Base-by-base conservation (phyloP, 1,140 invertebrate genomes). In the Penaeus indicus region DNA sequence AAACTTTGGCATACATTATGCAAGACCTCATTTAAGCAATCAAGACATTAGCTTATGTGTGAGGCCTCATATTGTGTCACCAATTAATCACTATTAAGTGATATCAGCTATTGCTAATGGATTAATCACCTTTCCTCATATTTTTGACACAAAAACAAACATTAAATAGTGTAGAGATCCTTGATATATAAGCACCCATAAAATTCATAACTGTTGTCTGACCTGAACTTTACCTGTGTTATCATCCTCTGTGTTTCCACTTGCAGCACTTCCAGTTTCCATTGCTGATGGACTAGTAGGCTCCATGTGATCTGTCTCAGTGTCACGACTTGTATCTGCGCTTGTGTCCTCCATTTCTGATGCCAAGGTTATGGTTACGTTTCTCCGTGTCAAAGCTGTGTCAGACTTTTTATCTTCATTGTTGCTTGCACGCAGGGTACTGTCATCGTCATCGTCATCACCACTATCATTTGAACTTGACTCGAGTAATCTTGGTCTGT, bases 221-320 rank as follows among this genome's bases (percentile, higher is more conserved):
- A 16, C 21, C 21, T 72, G 22, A n/a, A 72, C 67, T 72, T 83
- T 83, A 83, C 63, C 81, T 64, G 81, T 84, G 64, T 64, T 64
- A 72, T 84, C 82, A 72, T 84, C 72, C 18, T 84, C 82, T 11
- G 82, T 84, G 82, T 32, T 67, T 64, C n/a, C 63, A 67, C 82
- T 67, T 84, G 82, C 60, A 27, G 64, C 82, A 67, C 82, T 84
- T 64, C 82, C 82, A 67, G 62, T 67, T 18, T 84, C 82, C 82
- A 84, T 84, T 32, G 62, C 61, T n/a, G 62, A 63, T 22, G 82
- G 82, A 64, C 82, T 84, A n/a, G 63, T 38, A 18, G 63, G 63
- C 27, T 84, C 82, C 63, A 84, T 67, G 25, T 84, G 62, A n/a
- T 67, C 82, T 67, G 62, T 67, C 62, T 84, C 82, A 42, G 62